Base-by-base conservation (phyloP, 2,797 vertebrate genomes). In the Basileuterus tristriatus region DNA sequence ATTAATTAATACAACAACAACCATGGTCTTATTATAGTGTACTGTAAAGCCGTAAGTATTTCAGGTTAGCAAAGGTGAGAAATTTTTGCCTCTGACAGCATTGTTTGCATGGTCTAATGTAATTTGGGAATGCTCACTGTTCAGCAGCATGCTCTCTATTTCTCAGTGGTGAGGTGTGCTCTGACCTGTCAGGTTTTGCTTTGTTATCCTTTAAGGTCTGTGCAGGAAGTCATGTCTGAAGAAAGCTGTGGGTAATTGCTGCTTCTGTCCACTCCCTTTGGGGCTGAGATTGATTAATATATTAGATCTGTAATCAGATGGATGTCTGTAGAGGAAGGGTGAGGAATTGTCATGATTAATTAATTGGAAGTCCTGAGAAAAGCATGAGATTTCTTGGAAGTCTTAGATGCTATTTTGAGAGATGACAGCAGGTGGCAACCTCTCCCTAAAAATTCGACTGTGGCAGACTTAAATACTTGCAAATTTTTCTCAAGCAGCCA, bases 341-440 rank as follows among this genome's bases (percentile, higher is more conserved):
- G 59, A 76, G 56, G 44, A 80, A 77, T 93, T 86, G 60, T 63
- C 46, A 6, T 68, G 41, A 43, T 87, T 86, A 81, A 83, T 94
- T 88, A 80, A 78, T 95, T 53, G 65, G 58, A 88, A 15, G 30
- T 67, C 74, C 49, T 62, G 60, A 87, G 53, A 36, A 89, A 84
- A 87, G 39, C 49, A 11, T 32, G 74, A 65, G 72, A 43, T 80
- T 94, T 84, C 32, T 79, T 34, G 7, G 7, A 65, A 79, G 64
- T 63, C 56, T 82, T 82, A 37, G 19, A 0, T 70, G 91, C 68
- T 89, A 23, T 71, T 93, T 88, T 63, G 52, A 49, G 52, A 79
- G 23, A 15, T 50, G 63, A 55, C 94, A 90, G 91, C 81, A 96
- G 95, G 71, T 89, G 96, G 95, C 93, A 84, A 65, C 37, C 58